A percentile compares a stretch with the other conserved stretches of the same genome.
Evolutionary conservation across 1,140 invertebrate species (phyloP).

Genomic region (Penaeus chinensis): DNA sequence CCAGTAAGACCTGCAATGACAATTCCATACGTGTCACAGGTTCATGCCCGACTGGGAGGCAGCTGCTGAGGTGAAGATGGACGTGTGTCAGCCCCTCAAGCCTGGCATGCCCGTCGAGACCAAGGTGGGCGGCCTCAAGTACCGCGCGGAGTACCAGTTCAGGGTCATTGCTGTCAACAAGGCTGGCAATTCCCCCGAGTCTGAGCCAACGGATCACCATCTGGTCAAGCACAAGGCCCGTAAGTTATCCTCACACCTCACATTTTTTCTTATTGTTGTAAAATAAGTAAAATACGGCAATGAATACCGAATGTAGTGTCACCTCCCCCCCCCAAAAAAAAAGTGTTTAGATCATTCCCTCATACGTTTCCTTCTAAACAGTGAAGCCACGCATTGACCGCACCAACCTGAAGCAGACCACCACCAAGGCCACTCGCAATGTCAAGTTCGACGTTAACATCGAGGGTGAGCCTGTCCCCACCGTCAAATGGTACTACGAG

Average conservation of each 20-base stretch:
- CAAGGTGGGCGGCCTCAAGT: slow-evolving; percentile 87
- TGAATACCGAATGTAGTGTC: no score
- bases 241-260: slow-evolving; percentile 70
- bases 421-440: slow-evolving; percentile 89
- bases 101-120: slow-evolving; percentile 77
- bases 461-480: slow-evolving; percentile 93
- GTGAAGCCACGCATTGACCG: slow-evolving; percentile 97
- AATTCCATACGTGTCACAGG: slow-evolving; percentile 58
- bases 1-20: not conserved
- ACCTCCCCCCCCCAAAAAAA: no score
- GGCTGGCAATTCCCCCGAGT: slow-evolving; percentile 92
- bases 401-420: slow-evolving; percentile 91
- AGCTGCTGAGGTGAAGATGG: slow-evolving; percentile 68
- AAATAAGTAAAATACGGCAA: no score
- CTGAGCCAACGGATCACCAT: slow-evolving; percentile 92
- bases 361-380: slow-evolving; percentile 67
- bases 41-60: slow-evolving; percentile 84
- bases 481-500: slow-evolving; percentile 85
- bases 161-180: slow-evolving; percentile 96
- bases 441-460: slow-evolving; percentile 95
- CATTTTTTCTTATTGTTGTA: not conserved
- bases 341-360: not conserved
- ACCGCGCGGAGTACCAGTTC: slow-evolving; percentile 95
- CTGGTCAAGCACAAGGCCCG: slow-evolving; percentile 89
- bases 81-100: slow-evolving; percentile 58